Percentiles rank a stretch among this genome's conserved stretches.
Evolutionary conservation across 2,888 invertebrate genomes (phyloP).

Genomic region (Caenorhabditis sp.): DNA sequence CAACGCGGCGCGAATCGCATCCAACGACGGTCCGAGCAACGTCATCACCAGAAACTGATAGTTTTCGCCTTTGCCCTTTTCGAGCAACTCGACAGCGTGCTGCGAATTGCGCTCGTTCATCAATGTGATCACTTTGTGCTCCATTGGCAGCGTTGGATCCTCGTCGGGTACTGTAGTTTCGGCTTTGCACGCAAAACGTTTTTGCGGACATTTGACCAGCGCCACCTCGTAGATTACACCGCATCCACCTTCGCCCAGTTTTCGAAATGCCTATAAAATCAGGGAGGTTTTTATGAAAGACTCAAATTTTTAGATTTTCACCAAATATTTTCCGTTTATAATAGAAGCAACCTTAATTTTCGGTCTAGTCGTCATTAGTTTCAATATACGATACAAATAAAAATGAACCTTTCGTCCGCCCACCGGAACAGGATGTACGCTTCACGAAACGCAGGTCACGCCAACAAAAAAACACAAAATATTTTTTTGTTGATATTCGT

Average conservation of each 20-base stretch:
- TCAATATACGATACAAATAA: conserved; percentile 7
- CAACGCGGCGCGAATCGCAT: conserved; percentile 27
- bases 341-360: conserved; percentile 41
- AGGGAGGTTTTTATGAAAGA: not conserved
- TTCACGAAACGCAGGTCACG: conserved; percentile 2
- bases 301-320: not conserved
- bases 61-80: conserved; percentile 37
- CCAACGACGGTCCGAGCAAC: conserved; percentile 45
- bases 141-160: conserved; percentile 43
- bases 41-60: conserved; percentile 48
- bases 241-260: conserved; percentile 49
- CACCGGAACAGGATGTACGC: not conserved
- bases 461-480: too few relatives aligned
- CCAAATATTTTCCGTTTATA: conserved; percentile 42
- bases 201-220: conserved; percentile 26
- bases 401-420: conserved; percentile 3
- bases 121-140: conserved; percentile 33
- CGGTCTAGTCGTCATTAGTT: conserved; percentile 30
- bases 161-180: conserved; percentile 40
- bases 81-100: conserved; percentile 30
- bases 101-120: conserved; percentile 34
- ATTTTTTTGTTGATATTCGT: too few relatives aligned
- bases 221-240: conserved; percentile 49
- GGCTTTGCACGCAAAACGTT: conserved; percentile 43
- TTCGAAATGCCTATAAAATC: conserved; percentile 35